phyloP scores from a whole-genome alignment of 2,113 vertebrate species.

The Siphamia tubifer region DNA sequence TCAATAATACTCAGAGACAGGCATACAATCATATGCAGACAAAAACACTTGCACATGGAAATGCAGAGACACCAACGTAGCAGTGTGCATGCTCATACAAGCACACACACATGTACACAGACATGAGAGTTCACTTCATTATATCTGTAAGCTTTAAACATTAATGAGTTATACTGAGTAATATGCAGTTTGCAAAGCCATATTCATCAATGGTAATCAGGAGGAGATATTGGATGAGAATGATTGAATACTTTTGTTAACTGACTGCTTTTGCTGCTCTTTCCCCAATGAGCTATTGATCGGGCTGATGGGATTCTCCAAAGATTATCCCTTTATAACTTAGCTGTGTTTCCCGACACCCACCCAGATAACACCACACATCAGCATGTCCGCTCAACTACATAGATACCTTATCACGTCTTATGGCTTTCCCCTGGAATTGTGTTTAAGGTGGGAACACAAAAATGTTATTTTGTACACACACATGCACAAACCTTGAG shows the following conservation, averaged over 20 bases:
- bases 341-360: neutral
- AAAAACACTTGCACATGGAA: neutral
- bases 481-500: conserved; percentile 16
- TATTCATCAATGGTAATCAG: neutral
- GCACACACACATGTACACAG: neutral
- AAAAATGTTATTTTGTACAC: conserved; percentile 15
- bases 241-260: conserved; percentile 27
- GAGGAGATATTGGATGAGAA: conserved; percentile 18
- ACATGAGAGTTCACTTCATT: neutral
- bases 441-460: conserved; percentile 22
- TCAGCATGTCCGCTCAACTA: neutral
- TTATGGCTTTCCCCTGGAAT: conserved; percentile 8
- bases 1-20: neutral
- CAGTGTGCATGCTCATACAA: neutral
- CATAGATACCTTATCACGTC: conserved; percentile 26
- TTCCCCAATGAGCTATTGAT: conserved; percentile 20
- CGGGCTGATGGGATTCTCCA: neutral
- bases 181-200: conserved; percentile 1
- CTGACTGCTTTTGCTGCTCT: conserved; percentile 4
- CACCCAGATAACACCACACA: conserved; percentile 18
- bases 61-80: neutral
- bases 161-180: neutral
- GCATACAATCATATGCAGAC: neutral
- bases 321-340: neutral
- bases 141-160: neutral